A percentile compares a stretch with the other conserved stretches of the same genome.
Conservation (phyloP, 2,797 vertebrate genomes). For the Trichosurus vulpecula region DNA sequence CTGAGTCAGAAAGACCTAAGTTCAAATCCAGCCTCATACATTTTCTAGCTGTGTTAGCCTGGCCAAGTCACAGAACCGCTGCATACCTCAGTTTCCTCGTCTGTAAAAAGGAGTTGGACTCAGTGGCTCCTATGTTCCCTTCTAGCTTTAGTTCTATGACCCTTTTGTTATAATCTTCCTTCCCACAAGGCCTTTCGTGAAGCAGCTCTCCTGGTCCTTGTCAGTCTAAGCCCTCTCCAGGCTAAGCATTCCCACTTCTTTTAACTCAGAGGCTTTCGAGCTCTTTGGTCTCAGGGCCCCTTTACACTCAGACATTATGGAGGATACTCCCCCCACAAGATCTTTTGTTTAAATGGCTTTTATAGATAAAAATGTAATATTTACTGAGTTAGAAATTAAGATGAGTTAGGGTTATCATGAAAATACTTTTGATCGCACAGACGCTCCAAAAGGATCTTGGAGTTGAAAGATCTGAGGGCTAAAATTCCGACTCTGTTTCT, state of each 20-base stretch:
- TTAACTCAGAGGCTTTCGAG: no score
- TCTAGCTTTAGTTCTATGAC: no score
- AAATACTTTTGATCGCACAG: neutral
- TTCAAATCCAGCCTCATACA: neutral
- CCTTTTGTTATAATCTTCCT: no score
- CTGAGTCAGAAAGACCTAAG: neutral
- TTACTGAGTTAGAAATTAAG: neutral
- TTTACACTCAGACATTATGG: neutral
- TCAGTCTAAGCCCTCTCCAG: no score
- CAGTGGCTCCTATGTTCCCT: no score
- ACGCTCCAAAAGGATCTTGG: neutral
- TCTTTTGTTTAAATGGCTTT: neutral
- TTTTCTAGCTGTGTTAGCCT: neutral
- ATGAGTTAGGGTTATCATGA: neutral
- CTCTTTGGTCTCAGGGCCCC: neutral
- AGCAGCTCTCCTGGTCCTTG: no score
- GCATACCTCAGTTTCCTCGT: neutral
- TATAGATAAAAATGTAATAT: neutral
- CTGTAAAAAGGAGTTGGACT: no score
- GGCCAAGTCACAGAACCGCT: neutral
- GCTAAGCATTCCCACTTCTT: no score
- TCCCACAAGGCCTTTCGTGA: no score
- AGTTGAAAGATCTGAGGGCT: neutral
- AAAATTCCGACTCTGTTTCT: constrained; percentile 6
- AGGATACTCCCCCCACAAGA: neutral